Base-by-base conservation (phyloP, 2,797 vertebrate species). In the Cyclopterus lumpus region DNA sequence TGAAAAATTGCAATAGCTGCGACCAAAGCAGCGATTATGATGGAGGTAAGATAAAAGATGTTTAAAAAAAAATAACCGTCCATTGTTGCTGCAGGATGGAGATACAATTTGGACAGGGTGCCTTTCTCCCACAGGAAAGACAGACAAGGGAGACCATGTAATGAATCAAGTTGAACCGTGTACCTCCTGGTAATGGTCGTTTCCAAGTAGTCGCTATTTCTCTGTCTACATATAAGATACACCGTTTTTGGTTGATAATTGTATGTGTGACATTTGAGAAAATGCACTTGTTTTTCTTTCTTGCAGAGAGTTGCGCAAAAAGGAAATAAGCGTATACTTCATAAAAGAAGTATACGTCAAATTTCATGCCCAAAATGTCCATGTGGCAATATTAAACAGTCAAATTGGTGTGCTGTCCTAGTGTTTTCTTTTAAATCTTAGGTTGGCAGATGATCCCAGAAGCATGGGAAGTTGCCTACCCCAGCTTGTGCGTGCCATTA, bases 401-500 rank as follows among this genome's bases (percentile, higher is more conserved):
- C 2, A 7, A 20, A 20, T 46, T 46, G 18, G 3, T n/a, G 18
- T 9, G 18, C 44, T 46, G 44, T 46, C 44, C 44, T 20, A 1
- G 44, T 46, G 44, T 20, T 46, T 46, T 20, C 44, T 20, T 46
- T 46, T n/a, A 46, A 46, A 46, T 46, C 44, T 20, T 5, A 4
- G 16, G 54, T 55, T 10, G 28, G 28, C 8, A 55, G 30, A 30
- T 30, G 1, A 55, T 55, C 28, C 30, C 55, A 18, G 4, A 55
- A 55, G 28, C 28, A 55, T 10, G 28, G 15, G 42, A 42, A 42
- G 24, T 62, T 42, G 38, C 9, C 22, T 6, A 28, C 6, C 36
- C 38, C 22, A 5, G 8, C 22, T 42, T 40, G 67, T 82, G 85
- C 79, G 48, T 89, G 83, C 71, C 67, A 57, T 57, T 46, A 36